A percentile compares a stretch with the other conserved stretches of the same genome.
phyloP scores from a whole-genome alignment of 2,113 vertebrate species.

The Spilogale gracilis region DNA sequence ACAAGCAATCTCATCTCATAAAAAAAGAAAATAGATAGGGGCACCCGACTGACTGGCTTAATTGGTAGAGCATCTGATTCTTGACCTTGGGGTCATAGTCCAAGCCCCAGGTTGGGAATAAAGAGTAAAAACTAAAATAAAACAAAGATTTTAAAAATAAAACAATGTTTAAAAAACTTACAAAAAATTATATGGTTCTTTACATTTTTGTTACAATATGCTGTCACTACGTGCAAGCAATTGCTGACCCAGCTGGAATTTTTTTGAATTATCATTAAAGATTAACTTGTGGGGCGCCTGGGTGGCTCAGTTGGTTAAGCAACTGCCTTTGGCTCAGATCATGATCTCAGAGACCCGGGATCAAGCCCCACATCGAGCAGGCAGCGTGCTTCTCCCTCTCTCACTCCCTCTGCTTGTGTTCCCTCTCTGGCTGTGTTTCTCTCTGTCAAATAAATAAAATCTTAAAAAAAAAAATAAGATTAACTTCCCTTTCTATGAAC shows the following conservation, averaged over 20 bases:
- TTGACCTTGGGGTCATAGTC: neutral
- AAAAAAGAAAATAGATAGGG: neutral
- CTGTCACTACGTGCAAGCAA: neutral
- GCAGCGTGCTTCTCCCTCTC: too few relatives aligned
- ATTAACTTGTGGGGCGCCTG: neutral
- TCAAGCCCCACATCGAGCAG: too few relatives aligned
- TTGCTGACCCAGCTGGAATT: neutral
- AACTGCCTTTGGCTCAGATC: too few relatives aligned
- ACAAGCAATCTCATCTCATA: neutral
- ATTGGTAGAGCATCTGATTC: neutral
- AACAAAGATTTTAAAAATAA: neutral
- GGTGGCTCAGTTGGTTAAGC: too few relatives aligned
- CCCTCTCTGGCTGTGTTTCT: too few relatives aligned
- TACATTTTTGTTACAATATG: constrained; percentile 2
- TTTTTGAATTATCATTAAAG: neutral
- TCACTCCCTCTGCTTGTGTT: too few relatives aligned
- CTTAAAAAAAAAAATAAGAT: neutral
- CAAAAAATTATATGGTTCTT: neutral
- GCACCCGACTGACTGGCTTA: neutral
- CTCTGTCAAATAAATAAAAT: too few relatives aligned
- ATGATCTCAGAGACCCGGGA: too few relatives aligned
- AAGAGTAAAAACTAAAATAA: neutral
- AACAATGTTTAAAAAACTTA: neutral
- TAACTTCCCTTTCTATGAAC: neutral
- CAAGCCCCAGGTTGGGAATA: neutral